phyloP scores from a whole-genome alignment of 2,797 vertebrate species.

The Bradypus variegatus region DNA sequence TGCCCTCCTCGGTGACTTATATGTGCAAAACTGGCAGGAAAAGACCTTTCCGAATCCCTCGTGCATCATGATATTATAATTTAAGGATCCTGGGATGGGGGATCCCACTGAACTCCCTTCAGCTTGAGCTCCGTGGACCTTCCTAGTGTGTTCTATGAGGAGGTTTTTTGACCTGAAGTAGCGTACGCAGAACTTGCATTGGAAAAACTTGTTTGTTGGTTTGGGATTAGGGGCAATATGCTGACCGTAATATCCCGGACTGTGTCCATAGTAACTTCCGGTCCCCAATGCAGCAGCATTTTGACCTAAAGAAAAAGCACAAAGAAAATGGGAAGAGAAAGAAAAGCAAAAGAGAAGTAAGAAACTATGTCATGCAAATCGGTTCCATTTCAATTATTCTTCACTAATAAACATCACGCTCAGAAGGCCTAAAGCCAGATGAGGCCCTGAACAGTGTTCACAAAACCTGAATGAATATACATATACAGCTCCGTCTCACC shows the following conservation, averaged over 20 bases:
- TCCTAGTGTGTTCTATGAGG: slow-evolving; percentile 93
- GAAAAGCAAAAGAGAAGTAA: slow-evolving; percentile 44
- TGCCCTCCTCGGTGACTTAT: slow-evolving; percentile 91
- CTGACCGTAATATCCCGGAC: slow-evolving; percentile 76
- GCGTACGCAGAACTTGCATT: slow-evolving; percentile 98
- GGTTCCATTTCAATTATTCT: slow-evolving; percentile 28
- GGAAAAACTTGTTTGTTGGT: slow-evolving; percentile 91
- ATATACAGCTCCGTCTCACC: background rate
- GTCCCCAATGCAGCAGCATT: slow-evolving; percentile 79
- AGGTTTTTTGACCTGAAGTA: slow-evolving; percentile 98
- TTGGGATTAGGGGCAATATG: slow-evolving; percentile 75
- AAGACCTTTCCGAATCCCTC: slow-evolving; percentile 93
- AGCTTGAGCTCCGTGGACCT: slow-evolving; percentile 87
- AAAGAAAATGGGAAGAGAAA: slow-evolving; percentile 54
- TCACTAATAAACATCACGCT: slow-evolving; percentile 28
- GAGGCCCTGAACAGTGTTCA: background rate
- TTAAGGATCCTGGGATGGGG: slow-evolving; percentile 78
- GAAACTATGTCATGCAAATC: slow-evolving; percentile 39
- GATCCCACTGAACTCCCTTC: slow-evolving; percentile 74
- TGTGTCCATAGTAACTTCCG: slow-evolving; percentile 80
- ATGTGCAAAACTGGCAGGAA: slow-evolving; percentile 95
- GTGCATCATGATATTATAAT: slow-evolving; percentile 85
- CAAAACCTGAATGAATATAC: background rate
- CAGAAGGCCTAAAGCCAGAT: background rate
- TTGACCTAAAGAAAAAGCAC: slow-evolving; percentile 81